Base-by-base conservation (phyloP, 2,888 invertebrate genomes). In the Nemotelus nigrinus region DNA sequence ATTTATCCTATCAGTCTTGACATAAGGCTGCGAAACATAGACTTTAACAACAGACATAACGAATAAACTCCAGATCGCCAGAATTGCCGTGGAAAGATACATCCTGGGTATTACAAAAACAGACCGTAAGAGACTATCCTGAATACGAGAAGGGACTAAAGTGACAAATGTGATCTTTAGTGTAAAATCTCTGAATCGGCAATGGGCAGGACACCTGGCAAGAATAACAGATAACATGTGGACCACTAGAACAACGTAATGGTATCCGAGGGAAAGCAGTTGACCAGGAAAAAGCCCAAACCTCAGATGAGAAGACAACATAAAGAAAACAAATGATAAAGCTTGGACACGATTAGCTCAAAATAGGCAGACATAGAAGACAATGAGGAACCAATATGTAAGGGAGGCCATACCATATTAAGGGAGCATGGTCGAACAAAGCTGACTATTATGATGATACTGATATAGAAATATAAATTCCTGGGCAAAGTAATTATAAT, bases 21-120 rank as follows among this genome's bases (percentile, higher is more conserved):
- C 50, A 50, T 71, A 71, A 8, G 47, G 71, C 7, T 53, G 55
- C 41, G 57, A 71, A 71, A 55, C 71, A 45, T 55, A 57, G 71
- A 25, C 57, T 0, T n/a, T 71, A 41, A 71, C 3, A 53, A 55
- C 50, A 67, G 5, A 0, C 10, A 48, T 48, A 4, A 48, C 7
- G 43, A 41, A 43, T 39, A 2, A 63, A 43, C 63, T 41, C 41
- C 63, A 63, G 0, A 10, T 63, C 39, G 48, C 67, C 48, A 48
- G 50, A 67, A 50, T 2, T 48, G 67, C 48, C n/a, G 48, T 67
- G 0, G 47, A 50, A 3, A 67, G 48, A 67, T 67, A 41, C 39
- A 67, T 67, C 50, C 48, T 67, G 50, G 67, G 67, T 50, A 67
- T 67, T 39, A 67, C 2, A 67, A 39, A 7, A 25, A 67, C 25